These are phyloP conservation scores for Trachelipus rathkii DNA, from an alignment of 1,140 invertebrate species.

Conservation along the genomic window DNA sequence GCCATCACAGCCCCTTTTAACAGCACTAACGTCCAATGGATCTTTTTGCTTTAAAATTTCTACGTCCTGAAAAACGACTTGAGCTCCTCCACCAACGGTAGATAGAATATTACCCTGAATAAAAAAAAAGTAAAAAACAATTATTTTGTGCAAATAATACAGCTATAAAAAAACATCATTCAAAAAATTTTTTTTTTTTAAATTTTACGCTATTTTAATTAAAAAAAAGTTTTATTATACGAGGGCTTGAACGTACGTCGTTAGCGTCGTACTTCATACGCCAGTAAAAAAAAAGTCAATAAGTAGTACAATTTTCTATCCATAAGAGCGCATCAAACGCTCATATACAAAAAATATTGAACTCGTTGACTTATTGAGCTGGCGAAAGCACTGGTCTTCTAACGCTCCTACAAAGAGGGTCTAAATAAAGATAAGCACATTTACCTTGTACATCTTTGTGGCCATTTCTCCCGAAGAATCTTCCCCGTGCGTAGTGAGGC, in stretches of 20 bases:
- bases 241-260: no score
- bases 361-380: no score
- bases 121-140: slow-evolving; percentile 32
- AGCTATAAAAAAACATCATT: no score
- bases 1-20: slow-evolving; percentile 33
- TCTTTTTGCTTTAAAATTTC: slow-evolving; percentile 83
- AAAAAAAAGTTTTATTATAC: no score
- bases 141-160: slow-evolving; percentile 6
- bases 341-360: no score
- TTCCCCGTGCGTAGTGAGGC: slow-evolving; percentile 82
- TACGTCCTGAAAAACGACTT: slow-evolving; percentile 92
- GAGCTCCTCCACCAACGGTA: slow-evolving; percentile 85
- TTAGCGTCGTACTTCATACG: no score
- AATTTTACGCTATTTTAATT: no score
- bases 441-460: slow-evolving; percentile 85
- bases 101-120: slow-evolving; percentile 79
- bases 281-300: no score
- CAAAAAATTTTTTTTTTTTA: no score
- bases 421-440: neutral
- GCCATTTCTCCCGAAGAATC: slow-evolving; percentile 87
- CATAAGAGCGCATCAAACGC: no score
- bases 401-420: slow-evolving; percentile 18
- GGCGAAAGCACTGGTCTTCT: neutral
- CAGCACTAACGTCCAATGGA: slow-evolving; percentile 52
- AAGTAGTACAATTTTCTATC: no score